Percentiles rank a stretch among this genome's conserved stretches.
Evolutionary conservation across 2,888 invertebrate species (phyloP).

Genomic region (Siphonodentalium dalli): DNA sequence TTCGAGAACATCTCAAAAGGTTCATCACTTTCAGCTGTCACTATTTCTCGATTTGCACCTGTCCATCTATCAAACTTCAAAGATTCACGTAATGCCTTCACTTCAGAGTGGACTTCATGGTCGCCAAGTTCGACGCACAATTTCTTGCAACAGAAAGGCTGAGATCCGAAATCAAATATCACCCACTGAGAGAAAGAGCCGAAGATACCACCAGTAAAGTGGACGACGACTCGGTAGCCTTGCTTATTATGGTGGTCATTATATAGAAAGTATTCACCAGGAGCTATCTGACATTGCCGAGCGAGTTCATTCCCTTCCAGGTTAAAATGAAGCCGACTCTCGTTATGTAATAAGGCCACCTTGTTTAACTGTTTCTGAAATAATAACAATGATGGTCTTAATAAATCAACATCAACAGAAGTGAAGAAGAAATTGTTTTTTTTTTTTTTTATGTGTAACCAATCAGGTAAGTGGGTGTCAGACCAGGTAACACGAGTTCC

Average conservation of each 20-base stretch:
- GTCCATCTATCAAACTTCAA: constrained; percentile 60
- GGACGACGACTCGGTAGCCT: constrained; percentile 38
- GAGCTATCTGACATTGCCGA: constrained; percentile 46
- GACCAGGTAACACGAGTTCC: no score
- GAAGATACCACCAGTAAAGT: constrained; percentile 53
- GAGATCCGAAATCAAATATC: constrained; percentile 57
- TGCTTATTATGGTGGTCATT: constrained; percentile 25
- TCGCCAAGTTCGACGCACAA: constrained; percentile 57
- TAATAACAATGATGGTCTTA: no score
- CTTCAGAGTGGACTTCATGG: constrained; percentile 41
- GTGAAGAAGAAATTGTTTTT: no score
- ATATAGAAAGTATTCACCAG: constrained; percentile 52
- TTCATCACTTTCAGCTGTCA: constrained; percentile 29
- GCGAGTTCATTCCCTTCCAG: constrained; percentile 33
- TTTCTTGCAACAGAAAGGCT: constrained; percentile 51
- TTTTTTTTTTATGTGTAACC: no score
- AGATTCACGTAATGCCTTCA: constrained; percentile 46
- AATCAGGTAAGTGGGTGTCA: no score
- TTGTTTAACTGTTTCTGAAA: constrained; percentile 40
- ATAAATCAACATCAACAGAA: no score
- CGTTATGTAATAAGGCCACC: constrained; percentile 54
- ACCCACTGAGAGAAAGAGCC: constrained; percentile 61
- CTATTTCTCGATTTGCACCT: constrained; percentile 48
- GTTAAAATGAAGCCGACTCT: constrained; percentile 56
- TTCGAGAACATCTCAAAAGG: constrained; percentile 24